Percentiles rank a stretch among this genome's conserved stretches.
Conservation (phyloP, 2,797 vertebrate species). For the Vultur gryphus region DNA sequence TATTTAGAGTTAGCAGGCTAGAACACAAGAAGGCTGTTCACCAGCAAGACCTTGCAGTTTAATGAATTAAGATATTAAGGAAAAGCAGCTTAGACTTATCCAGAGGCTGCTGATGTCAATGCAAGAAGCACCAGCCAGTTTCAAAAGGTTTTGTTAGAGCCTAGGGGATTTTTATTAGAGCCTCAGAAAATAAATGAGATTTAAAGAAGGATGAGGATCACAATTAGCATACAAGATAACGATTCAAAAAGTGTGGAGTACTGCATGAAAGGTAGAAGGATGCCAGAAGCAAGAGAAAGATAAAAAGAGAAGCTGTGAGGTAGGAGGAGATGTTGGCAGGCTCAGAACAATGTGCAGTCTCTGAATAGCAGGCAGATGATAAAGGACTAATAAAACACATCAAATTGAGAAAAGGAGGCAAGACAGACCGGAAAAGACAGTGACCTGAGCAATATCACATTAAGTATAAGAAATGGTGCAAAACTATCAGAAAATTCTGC, state of each 20-base stretch:
- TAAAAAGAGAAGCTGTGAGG: neutral
- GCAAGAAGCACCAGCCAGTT: neutral
- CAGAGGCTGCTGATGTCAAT: neutral
- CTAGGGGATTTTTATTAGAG: neutral
- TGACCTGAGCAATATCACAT: neutral
- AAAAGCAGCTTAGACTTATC: neutral
- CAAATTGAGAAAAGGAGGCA: neutral
- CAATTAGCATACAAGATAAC: neutral
- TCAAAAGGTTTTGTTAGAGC: neutral
- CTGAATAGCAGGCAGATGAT: neutral
- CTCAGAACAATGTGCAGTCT: neutral
- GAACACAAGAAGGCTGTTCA: neutral
- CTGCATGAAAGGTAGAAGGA: neutral
- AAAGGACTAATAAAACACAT: neutral
- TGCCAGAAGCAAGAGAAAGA: constrained; percentile 20
- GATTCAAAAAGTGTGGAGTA: neutral
- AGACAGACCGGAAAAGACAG: neutral
- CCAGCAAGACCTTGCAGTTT: neutral
- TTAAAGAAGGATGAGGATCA: neutral
- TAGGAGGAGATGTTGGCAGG: neutral
- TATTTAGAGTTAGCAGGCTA: neutral
- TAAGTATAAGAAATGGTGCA: neutral
- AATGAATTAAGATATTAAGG: neutral
- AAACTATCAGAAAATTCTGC: neutral
- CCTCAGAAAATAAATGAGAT: neutral